Evolutionary conservation across 2,113 vertebrate genomes (phyloP).

Genomic region (Caranx ignobilis): DNA sequence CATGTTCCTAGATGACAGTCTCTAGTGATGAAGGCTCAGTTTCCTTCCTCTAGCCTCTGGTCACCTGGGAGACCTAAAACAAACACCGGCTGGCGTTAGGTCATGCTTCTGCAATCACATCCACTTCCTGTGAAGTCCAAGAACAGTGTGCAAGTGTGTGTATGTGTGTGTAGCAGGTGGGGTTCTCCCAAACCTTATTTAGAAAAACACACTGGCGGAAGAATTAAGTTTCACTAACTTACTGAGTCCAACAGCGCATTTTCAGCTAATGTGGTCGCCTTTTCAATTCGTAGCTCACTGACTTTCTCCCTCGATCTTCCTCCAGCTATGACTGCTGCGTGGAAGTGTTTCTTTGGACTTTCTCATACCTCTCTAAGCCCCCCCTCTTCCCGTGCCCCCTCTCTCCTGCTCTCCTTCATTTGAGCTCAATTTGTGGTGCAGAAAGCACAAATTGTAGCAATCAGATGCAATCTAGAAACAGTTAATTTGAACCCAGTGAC

Average conservation of each 20-base stretch:
- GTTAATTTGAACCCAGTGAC: slow-evolving; percentile 68
- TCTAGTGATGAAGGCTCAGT: slow-evolving; percentile 77
- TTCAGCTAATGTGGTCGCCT: slow-evolving; percentile 19
- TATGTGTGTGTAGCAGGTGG: slow-evolving; percentile 78
- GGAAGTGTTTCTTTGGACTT: slow-evolving; percentile 16
- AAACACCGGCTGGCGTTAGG: slow-evolving; percentile 83
- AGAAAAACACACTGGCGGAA: slow-evolving; percentile 60
- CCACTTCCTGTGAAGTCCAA: slow-evolving; percentile 80
- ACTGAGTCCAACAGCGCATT: slow-evolving; percentile 35
- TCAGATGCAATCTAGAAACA: slow-evolving; percentile 72
- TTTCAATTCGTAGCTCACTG: slow-evolving; percentile 7
- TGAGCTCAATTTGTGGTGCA: slow-evolving; percentile 50
- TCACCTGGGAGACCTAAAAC: slow-evolving; percentile 84
- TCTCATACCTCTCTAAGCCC: not conserved
- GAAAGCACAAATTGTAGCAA: slow-evolving; percentile 73
- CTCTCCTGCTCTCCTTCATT: slow-evolving; percentile 23
- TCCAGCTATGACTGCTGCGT: slow-evolving; percentile 15
- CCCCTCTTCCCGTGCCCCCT: not conserved
- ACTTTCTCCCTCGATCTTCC: slow-evolving; percentile 16
- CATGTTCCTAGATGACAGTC: slow-evolving; percentile 80
- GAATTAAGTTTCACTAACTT: slow-evolving; percentile 69
- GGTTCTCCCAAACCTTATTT: slow-evolving; percentile 63
- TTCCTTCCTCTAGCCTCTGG: slow-evolving; percentile 81
- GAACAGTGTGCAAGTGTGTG: slow-evolving; percentile 56
- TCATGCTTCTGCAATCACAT: slow-evolving; percentile 82